Percentiles rank a stretch among this genome's conserved stretches.
Evolutionary conservation across 2,113 vertebrate species (phyloP).

Genomic region (Sturnira hondurensis): DNA sequence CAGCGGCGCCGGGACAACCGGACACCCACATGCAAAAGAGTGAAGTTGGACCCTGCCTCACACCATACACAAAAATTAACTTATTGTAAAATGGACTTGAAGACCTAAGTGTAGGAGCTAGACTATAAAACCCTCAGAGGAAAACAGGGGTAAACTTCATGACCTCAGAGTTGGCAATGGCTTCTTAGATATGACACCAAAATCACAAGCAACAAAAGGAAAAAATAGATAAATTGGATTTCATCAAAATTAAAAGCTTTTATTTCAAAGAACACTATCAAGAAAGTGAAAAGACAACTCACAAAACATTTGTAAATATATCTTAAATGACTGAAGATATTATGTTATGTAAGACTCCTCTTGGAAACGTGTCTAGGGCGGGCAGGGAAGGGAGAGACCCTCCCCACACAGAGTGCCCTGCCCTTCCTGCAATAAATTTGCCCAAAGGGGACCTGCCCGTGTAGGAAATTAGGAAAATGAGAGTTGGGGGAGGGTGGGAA

Average conservation of each 20-base stretch:
- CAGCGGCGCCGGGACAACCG: background rate
- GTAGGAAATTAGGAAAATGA: background rate
- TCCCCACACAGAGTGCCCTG: too few species aligned
- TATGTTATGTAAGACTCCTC: background rate
- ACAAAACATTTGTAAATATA: background rate
- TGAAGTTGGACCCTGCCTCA: background rate
- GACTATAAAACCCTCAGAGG: background rate
- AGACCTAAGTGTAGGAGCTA: background rate
- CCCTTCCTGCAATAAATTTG: background rate
- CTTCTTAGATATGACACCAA: background rate
- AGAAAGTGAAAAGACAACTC: background rate
- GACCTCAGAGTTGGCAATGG: background rate
- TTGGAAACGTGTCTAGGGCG: background rate
- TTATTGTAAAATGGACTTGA: background rate
- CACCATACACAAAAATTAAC: background rate
- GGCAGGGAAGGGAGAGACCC: background rate
- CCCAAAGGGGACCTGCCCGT: background rate
- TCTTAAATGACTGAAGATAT: background rate
- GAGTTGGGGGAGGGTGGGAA: background rate
- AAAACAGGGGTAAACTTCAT: background rate
- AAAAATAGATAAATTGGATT: background rate
- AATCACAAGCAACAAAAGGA: background rate
- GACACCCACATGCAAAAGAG: background rate
- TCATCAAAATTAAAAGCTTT: background rate
- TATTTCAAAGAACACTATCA: background rate